These are phyloP conservation scores for Nowickia ferox DNA, from an alignment of 2,888 invertebrate genomes.

Conservation along the genomic window DNA sequence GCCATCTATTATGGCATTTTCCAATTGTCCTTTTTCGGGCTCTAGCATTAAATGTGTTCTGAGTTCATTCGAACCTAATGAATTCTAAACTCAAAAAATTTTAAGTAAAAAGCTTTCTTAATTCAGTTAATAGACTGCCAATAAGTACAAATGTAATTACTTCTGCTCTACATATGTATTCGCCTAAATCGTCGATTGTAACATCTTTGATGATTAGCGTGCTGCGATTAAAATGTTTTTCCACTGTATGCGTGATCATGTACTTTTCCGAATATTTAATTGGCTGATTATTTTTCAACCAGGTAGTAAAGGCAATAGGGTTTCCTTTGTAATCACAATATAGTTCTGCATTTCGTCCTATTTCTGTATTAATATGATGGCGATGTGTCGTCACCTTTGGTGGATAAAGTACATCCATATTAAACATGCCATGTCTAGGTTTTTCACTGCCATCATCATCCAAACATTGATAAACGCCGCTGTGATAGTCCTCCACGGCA, in stretches of 20 bases:
- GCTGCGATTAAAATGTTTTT: constrained; percentile 83
- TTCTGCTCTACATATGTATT: constrained; percentile 88
- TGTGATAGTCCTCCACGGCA: constrained; percentile 78
- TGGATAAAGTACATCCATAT: constrained; percentile 79
- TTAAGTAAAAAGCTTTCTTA: background rate
- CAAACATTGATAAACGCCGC: constrained; percentile 80
- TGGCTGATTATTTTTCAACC: constrained; percentile 77
- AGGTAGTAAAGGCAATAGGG: constrained; percentile 77
- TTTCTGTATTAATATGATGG: constrained; percentile 79
- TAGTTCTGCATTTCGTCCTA: constrained; percentile 77
- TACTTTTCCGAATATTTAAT: constrained; percentile 78
- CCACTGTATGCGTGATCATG: constrained; percentile 83
- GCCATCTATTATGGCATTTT: constrained; percentile 77
- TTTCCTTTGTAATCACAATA: constrained; percentile 81
- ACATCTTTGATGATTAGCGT: constrained; percentile 88
- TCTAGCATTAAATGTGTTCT: constrained; percentile 77
- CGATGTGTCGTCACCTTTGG: constrained; percentile 81
- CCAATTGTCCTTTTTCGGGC: constrained; percentile 81
- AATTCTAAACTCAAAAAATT: constrained; percentile 72
- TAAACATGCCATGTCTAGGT: constrained; percentile 79
- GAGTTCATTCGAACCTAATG: constrained; percentile 78
- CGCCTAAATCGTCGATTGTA: constrained; percentile 87
- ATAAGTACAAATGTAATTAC: constrained; percentile 65
- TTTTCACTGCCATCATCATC: constrained; percentile 78
- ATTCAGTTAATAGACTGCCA: background rate